These are phyloP conservation scores for Clarias batrachus DNA, from an alignment of 2,113 vertebrate genomes.

Conservation along the genomic window DNA sequence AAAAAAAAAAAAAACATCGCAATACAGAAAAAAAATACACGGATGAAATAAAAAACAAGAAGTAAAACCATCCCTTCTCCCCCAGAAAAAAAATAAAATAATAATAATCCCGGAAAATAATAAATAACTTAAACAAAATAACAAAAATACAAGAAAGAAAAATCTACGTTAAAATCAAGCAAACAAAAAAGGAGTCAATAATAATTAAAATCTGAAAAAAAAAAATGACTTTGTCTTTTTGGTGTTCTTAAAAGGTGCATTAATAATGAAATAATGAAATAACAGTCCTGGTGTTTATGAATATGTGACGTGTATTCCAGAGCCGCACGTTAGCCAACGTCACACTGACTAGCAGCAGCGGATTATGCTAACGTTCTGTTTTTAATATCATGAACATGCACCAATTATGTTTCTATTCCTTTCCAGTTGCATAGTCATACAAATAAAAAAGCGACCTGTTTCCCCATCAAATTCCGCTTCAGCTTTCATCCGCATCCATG, in stretches of 20 bases:
- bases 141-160: too few species aligned
- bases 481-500: slow-evolving; percentile 17
- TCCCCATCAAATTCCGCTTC: neutral
- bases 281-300: neutral
- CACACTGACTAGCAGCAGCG: slow-evolving; percentile 21
- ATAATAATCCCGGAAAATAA: too few species aligned
- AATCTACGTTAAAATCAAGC: too few species aligned
- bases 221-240: neutral
- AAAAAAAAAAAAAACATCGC: neutral
- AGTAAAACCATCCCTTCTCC: neutral
- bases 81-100: too few species aligned
- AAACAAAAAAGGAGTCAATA: too few species aligned
- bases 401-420: slow-evolving; percentile 22
- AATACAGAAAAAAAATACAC: neutral
- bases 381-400: slow-evolving; percentile 35
- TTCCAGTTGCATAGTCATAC: slow-evolving; percentile 67
- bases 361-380: slow-evolving; percentile 13
- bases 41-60: neutral
- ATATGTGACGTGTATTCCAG: neutral
- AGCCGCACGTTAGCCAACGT: neutral
- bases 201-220: neutral
- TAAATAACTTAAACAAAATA: too few species aligned
- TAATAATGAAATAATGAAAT: neutral
- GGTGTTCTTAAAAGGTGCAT: neutral
- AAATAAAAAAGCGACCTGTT: slow-evolving; percentile 54